phyloP scores from a whole-genome alignment of 2,888 invertebrate genomes.

The Eupithecia pulchellata region DNA sequence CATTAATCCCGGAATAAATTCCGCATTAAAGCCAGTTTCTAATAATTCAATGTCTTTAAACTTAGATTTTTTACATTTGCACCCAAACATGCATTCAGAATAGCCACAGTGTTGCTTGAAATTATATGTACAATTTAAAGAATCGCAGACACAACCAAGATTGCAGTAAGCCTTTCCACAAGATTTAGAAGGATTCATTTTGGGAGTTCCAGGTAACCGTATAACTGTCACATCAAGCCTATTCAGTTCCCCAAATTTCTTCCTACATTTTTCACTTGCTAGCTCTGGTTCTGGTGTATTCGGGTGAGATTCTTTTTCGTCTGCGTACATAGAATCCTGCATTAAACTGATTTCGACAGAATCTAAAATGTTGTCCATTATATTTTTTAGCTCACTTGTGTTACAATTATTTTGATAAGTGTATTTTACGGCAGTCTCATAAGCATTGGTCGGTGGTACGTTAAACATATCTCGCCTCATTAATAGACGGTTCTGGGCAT shows the following conservation, averaged over 20 bases:
- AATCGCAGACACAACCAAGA: slow-evolving; percentile 88
- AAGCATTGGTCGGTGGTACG: slow-evolving; percentile 1
- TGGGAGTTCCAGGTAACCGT: slow-evolving; percentile 67
- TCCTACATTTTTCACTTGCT: slow-evolving; percentile 64
- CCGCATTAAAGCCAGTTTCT: slow-evolving; percentile 51
- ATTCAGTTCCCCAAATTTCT: slow-evolving; percentile 80
- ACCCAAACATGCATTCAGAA: slow-evolving; percentile 85
- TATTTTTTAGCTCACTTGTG: slow-evolving; percentile 62
- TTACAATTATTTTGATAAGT: slow-evolving; percentile 17
- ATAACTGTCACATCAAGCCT: slow-evolving; percentile 89
- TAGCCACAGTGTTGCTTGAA: slow-evolving; percentile 87
- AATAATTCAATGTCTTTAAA: slow-evolving; percentile 60
- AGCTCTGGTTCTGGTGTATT: slow-evolving; percentile 34
- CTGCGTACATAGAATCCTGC: slow-evolving; percentile 79
- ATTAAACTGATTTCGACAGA: slow-evolving; percentile 86
- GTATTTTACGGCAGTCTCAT: background rate
- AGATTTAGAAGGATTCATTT: slow-evolving; percentile 37
- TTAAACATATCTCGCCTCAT: slow-evolving; percentile 67
- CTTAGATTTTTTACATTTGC: slow-evolving; percentile 72
- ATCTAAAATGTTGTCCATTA: slow-evolving; percentile 83
- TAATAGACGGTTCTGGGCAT: slow-evolving; percentile 84
- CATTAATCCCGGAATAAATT: slow-evolving; percentile 65
- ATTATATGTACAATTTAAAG: slow-evolving; percentile 76
- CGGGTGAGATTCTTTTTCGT: slow-evolving; percentile 64
- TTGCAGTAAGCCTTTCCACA: slow-evolving; percentile 86